Conservation (phyloP, 2,888 invertebrate species). For the Philonicus albiceps region DNA sequence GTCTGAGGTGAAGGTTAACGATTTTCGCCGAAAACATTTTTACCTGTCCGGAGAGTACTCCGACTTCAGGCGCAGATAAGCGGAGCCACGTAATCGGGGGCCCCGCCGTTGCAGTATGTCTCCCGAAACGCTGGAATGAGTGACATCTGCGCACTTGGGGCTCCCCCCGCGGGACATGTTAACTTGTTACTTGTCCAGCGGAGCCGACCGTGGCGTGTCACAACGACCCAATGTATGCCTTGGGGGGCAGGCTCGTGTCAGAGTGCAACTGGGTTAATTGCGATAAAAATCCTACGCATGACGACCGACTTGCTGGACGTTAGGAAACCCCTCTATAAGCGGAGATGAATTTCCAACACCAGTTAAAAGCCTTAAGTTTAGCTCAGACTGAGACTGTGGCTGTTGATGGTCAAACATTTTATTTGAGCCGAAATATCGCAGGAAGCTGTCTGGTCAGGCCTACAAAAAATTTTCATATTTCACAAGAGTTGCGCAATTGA, state of each 20-base stretch:
- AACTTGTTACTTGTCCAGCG: not conserved
- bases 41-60: not conserved
- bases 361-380: not conserved
- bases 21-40: not conserved
- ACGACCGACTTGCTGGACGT: not conserved
- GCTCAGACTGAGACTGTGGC: not conserved
- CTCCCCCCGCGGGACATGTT: not conserved
- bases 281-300: not conserved
- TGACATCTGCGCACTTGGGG: not conserved
- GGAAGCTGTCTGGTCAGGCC: not conserved
- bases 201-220: not conserved
- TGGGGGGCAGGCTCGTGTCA: not conserved
- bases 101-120: not conserved
- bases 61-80: not conserved
- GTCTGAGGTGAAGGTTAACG: not conserved
- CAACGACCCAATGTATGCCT: not conserved
- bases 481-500: not conserved
- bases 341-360: not conserved
- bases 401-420: not conserved
- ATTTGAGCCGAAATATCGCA: not conserved
- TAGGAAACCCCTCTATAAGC: not conserved
- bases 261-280: not conserved
- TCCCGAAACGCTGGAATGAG: not conserved
- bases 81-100: not conserved
- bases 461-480: not conserved